Evolutionary conservation across 92 coral and sea anemone species (phyloP).

Genomic region (Porites lobata): DNA sequence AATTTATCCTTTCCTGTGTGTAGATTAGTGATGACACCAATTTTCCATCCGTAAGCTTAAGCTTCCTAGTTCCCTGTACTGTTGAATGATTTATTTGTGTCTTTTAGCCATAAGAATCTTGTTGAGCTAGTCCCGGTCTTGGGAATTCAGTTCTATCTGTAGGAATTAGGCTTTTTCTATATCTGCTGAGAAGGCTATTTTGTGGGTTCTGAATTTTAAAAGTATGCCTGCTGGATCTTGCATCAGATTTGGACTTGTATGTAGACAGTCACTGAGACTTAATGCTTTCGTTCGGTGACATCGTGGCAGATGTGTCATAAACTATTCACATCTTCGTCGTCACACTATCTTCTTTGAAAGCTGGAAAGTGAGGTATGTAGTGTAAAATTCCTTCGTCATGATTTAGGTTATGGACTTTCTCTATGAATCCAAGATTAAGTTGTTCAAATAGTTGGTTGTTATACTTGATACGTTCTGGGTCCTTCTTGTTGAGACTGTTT

Average conservation of each 20-base stretch:
- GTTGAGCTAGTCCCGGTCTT: slow-evolving; percentile 36
- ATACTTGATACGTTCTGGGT: slow-evolving; percentile 37
- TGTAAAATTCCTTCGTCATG: slow-evolving; percentile 43
- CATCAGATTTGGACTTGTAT: slow-evolving; percentile 49
- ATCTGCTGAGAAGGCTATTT: slow-evolving; percentile 52
- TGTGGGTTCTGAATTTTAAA: slow-evolving; percentile 43
- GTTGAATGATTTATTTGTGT: slow-evolving; percentile 20
- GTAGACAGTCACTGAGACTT: slow-evolving; percentile 44
- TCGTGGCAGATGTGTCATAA: slow-evolving; percentile 34
- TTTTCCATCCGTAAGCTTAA: too few species aligned
- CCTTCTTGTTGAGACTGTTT: slow-evolving; percentile 47
- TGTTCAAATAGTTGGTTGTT: slow-evolving; percentile 55
- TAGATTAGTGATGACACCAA: too few species aligned
- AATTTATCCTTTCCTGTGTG: too few species aligned
- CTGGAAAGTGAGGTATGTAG: slow-evolving; percentile 64
- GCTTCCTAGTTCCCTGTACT: slow-evolving; percentile 7
- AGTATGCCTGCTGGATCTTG: slow-evolving; percentile 36
- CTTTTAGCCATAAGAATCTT: slow-evolving; percentile 43
- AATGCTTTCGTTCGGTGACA: slow-evolving; percentile 10
- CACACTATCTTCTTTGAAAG: slow-evolving; percentile 57
- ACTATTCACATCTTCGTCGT: slow-evolving; percentile 62
- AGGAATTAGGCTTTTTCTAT: slow-evolving; percentile 43
- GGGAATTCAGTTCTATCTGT: slow-evolving; percentile 35
- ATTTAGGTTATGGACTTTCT: slow-evolving; percentile 35
- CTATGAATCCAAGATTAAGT: slow-evolving; percentile 50